Evolutionary conservation across 1,140 invertebrate genomes (phyloP).

Genomic region (Drosophila arizonae): DNA sequence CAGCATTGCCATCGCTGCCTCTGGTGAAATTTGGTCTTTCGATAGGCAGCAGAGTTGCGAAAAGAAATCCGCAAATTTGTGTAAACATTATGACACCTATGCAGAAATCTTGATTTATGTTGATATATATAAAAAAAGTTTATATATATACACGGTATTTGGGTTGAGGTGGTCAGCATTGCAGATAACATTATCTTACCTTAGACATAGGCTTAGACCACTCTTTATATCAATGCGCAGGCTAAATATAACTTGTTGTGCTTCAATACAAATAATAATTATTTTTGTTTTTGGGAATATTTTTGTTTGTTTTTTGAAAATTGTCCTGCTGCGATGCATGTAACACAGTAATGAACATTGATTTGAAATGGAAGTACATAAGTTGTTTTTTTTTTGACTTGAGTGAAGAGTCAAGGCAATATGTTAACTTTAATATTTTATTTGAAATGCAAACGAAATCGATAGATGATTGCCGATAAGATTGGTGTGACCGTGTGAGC

Average conservation of each 20-base stretch:
- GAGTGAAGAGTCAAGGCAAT: conserved; percentile 27
- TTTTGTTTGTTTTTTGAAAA: conserved; percentile 18
- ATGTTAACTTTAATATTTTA: not conserved
- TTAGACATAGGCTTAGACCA: conserved; percentile 32
- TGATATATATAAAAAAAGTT: not conserved
- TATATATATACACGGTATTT: not conserved
- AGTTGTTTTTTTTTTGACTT: not conserved
- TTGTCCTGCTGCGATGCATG: conserved; percentile 31
- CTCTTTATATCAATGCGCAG: conserved; percentile 9
- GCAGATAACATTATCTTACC: conserved; percentile 31
- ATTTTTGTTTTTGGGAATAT: conserved; percentile 1
- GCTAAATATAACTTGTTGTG: conserved; percentile 1
- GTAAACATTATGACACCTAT: not conserved
- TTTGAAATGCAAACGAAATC: not conserved
- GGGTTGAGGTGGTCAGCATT: conserved; percentile 21
- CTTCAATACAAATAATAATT: conserved; percentile 15
- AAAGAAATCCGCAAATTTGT: conserved; percentile 1
- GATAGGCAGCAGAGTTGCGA: conserved; percentile 1
- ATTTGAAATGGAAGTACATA: not conserved
- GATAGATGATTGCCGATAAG: conserved; percentile 4
- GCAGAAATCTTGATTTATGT: not conserved
- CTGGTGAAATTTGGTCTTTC: conserved; percentile 11
- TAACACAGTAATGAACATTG: conserved; percentile 34
- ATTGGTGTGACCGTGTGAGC: not conserved
- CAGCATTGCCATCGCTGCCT: not conserved